Evolutionary conservation across 2,797 vertebrate genomes (phyloP).

Genomic region (Smutsia temminckii): DNA sequence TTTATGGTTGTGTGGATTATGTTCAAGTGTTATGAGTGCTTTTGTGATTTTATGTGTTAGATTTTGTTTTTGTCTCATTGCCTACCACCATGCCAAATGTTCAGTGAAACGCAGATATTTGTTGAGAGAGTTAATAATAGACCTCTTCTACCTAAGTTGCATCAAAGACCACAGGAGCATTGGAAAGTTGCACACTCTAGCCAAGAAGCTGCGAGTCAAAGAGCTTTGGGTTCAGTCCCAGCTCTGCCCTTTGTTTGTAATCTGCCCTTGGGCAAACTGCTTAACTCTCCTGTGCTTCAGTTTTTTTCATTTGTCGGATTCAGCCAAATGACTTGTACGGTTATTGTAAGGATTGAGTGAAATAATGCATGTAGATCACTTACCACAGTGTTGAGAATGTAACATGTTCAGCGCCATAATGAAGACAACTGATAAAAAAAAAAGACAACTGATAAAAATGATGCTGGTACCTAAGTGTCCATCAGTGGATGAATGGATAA

Average conservation of each 20-base stretch:
- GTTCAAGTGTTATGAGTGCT: conserved; percentile 20
- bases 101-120: conserved; percentile 22
- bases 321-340: background rate
- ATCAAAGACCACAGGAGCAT: background rate
- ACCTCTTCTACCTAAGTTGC: conserved; percentile 34
- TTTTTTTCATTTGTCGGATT: background rate
- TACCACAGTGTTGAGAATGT: background rate
- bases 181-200: conserved; percentile 1
- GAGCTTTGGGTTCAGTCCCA: background rate
- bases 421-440: background rate
- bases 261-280: background rate
- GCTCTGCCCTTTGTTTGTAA: conserved; percentile 2
- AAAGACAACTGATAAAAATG: background rate
- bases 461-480: background rate
- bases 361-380: background rate
- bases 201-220: background rate
- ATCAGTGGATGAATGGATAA: too few species aligned
- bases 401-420: background rate
- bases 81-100: conserved; percentile 2
- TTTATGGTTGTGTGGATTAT: conserved; percentile 36
- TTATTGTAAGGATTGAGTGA: conserved; percentile 15
- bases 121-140: conserved; percentile 1
- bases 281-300: background rate
- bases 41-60: conserved; percentile 33
- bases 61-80: conserved; percentile 32